phyloP scores from a whole-genome alignment of 1,140 invertebrate species.

The Reticulitermes speratus region DNA sequence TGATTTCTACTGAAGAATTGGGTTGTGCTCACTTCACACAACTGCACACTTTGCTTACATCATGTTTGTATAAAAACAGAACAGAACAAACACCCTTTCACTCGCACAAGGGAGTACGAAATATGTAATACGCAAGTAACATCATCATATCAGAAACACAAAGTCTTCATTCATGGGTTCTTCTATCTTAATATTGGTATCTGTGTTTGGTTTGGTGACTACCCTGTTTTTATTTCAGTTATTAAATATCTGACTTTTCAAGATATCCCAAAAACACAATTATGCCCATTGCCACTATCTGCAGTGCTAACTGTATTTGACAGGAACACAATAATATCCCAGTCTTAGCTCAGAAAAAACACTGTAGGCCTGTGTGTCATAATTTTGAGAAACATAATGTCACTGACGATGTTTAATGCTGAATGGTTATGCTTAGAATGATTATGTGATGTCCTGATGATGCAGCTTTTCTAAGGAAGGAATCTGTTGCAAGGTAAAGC shows the following conservation, averaged over 20 bases:
- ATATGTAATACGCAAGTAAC: conserved; percentile 20
- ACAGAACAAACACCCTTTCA: conserved; percentile 19
- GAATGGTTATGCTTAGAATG: background rate
- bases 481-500: background rate
- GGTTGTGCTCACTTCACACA: background rate
- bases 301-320: background rate
- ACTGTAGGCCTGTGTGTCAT: background rate
- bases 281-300: background rate
- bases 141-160: conserved; percentile 22
- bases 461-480: no score
- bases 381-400: background rate
- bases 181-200: conserved; percentile 5
- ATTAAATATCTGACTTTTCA: background rate
- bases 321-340: background rate
- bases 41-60: conserved; percentile 25
- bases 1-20: background rate
- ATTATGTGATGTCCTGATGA: background rate
- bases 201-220: conserved; percentile 30
- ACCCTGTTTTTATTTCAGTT: conserved; percentile 30
- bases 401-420: background rate
- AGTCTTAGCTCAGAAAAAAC: background rate
- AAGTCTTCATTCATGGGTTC: background rate
- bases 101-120: conserved; percentile 8
- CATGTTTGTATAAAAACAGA: conserved; percentile 28
- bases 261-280: background rate